A percentile compares a stretch with the other conserved stretches of the same genome.
Conservation (phyloP, 2,113 vertebrate species). For the Misgurnus mizolepis region DNA sequence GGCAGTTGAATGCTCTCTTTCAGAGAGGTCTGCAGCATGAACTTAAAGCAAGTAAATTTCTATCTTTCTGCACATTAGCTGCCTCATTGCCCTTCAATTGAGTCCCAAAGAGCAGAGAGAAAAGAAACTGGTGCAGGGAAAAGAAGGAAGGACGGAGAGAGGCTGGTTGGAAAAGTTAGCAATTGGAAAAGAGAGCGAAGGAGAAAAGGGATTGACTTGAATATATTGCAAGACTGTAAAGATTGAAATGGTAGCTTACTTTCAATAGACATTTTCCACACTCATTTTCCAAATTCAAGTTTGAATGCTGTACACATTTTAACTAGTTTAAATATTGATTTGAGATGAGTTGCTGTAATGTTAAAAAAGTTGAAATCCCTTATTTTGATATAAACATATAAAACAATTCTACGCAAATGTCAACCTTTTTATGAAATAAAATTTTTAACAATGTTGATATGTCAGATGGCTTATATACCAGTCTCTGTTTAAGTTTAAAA, state of each 20-base stretch:
- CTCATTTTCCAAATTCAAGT: neutral
- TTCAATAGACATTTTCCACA: conserved; percentile 14
- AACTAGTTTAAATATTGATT: too few species aligned
- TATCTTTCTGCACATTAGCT: conserved; percentile 98
- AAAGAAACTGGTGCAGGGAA: conserved; percentile 62
- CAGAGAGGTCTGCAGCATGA: conserved; percentile 84
- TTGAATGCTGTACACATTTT: too few species aligned
- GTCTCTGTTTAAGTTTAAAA: too few species aligned
- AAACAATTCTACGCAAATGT: too few species aligned
- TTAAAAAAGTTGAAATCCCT: too few species aligned
- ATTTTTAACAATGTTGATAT: too few species aligned
- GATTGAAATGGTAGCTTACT: conserved; percentile 18
- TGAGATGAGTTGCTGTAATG: too few species aligned
- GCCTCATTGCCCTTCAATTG: conserved; percentile 99
- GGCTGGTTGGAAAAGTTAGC: conserved; percentile 37
- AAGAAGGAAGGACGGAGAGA: conserved; percentile 26
- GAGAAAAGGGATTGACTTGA: neutral
- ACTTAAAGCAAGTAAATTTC: conserved; percentile 99
- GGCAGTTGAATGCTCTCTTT: conserved; percentile 88
- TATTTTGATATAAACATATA: too few species aligned
- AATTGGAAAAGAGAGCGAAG: neutral
- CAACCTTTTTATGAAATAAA: too few species aligned
- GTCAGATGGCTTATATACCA: too few species aligned
- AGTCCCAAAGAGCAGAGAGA: conserved; percentile 88
- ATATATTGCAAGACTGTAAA: neutral